Base-by-base conservation (phyloP, 2,113 vertebrate genomes). In the Leptosomus discolor region DNA sequence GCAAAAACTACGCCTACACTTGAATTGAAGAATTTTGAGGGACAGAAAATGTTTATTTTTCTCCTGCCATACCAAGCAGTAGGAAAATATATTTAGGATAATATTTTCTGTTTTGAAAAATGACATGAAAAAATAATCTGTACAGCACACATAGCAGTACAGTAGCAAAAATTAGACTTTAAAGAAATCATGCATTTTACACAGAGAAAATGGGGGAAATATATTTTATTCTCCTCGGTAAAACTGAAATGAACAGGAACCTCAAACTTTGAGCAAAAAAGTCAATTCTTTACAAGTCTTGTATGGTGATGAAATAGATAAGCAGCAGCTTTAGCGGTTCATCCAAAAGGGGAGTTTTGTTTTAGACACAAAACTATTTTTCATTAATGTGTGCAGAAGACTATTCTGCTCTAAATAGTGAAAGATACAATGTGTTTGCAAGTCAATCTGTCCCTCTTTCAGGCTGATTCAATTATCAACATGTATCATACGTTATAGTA, bases 401-500 rank as follows among this genome's bases (percentile, higher is more conserved):
- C 12, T 32, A n/a, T 18, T 32, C 14, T 64, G 24, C 2, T 37
- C 5, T 46, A 41, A 82, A 22, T 13, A 43, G 41, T 29, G 58
- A 67, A 81, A 70, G 11, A 9, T 16, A 11, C 2, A 13, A 77
- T 41, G 5, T 5, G 14, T 9, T 61, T 84, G 21, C 6, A 34
- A 45, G 17, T 65, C 15, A 63, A 14, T 24, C 8, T 67, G 43
- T 68, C 6, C 27, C 11, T 7, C 7, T 53, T 82, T 74, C 7
- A 82, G 18, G 8, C 12, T 74, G 43, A 86, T 69, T 50, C 7
- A 51, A 21, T 63, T 68, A 63, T 23, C 51, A 58, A 46, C 17
- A 36, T 0, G 1, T 4, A 36, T 48, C 16, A 14, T 46, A 29
- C 5, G 30, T 34, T 32, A 51, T 2, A 58, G 8, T 3, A 78